Base-by-base conservation (phyloP, 2,797 vertebrate species). In the Chlorospingus semifuscus region DNA sequence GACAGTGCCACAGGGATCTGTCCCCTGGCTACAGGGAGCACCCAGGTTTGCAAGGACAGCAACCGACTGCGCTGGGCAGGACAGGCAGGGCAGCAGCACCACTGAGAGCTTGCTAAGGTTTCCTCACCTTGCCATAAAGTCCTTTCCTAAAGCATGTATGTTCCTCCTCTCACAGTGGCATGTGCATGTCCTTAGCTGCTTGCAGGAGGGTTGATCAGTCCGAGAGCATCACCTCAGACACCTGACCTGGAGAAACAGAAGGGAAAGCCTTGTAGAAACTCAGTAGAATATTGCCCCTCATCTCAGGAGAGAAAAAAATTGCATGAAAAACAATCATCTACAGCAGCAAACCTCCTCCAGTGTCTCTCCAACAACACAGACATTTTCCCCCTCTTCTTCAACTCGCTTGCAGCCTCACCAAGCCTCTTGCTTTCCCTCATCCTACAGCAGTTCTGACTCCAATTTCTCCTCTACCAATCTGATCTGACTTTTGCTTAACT, bases 1-100 rank as follows among this genome's bases (percentile, higher is more conserved):
- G 46, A 29, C 1, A 11, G 39, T 3, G 14, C 34, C 6, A 4
- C 34, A 16, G 12, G 50, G 39, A 72, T 24, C 37, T 0, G 0
- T 15, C 9, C 71, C 65, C 55, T 1, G 3, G 72, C 55, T 2
- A 4, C 39, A 13, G 41, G 0, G 27, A 26, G 7, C 65, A 76
- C 15, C 16, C 49, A 26, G 69, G 9, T 8, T 0, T 3, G 15
- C 2, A 1, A 26, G 29, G 49, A 41, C 0, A 2, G 57, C 41
- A 44, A 5, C 44, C 0, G 0, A 4, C 24, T 1, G 0, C 0
- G 1, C 14, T 7, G 13, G 0, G 0, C 19, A 27, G 21, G 32
- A 71, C 61, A 83, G 32, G 44, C 44, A 64, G 37, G 30, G 46
- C 69, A 75, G 41, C 34, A 29, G 32, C 16, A 19, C 46, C 29